Evolutionary conservation across 1,140 invertebrate species (phyloP), one percentile per base, ranked within the genome.

Genomic region (Asbolus verrucosus): DNA sequence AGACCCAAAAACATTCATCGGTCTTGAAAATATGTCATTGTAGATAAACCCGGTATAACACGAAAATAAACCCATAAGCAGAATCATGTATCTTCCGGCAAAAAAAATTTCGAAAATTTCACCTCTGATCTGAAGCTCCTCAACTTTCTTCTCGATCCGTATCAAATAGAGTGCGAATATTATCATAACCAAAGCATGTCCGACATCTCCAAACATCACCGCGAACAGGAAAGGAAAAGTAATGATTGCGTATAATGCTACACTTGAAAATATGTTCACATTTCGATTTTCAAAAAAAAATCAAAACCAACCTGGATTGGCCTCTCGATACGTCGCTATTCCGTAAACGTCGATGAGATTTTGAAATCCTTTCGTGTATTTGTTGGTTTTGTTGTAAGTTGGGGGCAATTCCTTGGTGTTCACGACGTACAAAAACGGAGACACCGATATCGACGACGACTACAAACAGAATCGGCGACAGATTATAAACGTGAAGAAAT

Each of bases 71-170:
- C 97, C 97, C 98, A 99, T 99, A 54, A 99, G 83, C n/a, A 99
- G 84, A 43, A 99, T 96, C 72, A 99, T 97, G 82, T 99, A 99
- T 59, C 98, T 92, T 65, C 98, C 98, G 18, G 91, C 92, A 81
- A 98, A 99, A 86, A 99, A 98, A 54, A 96, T 98, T 77, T 92
- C 94, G 91, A 94, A 97, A 76, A 99, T 98, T 90, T 93, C 92
- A 76, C 88, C 91, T 68, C 84, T 88, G n/a, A 86, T 85, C 75
- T 88, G n/a, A n/a, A n/a, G n/a, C 90, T 73, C 24, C 89, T 87
- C 6, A 82, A 94, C 82, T 54, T 87, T 87, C 62, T 92, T 90
- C 78, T 97, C 95, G 59, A 86, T 89, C 2, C 90, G 73, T 16
- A 94, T 88, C 88, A 97, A 90, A 84, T 85, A 96, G 0, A 84